Evolutionary conservation across 2,888 invertebrate genomes (phyloP), one percentile per base, ranked within the genome.

Genomic region (Apodemia duryi): DNA sequence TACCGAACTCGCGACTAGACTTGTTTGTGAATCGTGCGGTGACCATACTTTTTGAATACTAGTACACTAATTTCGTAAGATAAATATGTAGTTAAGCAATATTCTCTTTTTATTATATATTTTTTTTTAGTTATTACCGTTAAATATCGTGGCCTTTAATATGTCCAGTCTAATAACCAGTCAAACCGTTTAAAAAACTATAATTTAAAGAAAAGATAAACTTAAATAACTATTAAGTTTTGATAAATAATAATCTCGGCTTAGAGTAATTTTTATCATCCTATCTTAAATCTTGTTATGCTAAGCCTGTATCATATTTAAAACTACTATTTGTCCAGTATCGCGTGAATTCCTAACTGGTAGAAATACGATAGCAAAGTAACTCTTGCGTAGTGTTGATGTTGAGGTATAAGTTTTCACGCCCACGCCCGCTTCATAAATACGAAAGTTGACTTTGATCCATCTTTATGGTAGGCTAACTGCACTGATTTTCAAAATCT

Each of bases 401-500:
- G 52, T 10, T 29, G 9, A 28, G 52, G 52, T 54, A 54, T 54
- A 54, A 54, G 52, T 54, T 54, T 54, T 29, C 21, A 54, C 52
- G 52, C 52, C 52, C 21, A 54, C 52, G 6, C 29, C 28, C 28
- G 10, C 28, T 4, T 54, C 54, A 54, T 54, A 54, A 54, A 54
- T 54, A 54, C 29, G 54, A 54, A 29, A 54, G 54, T 54, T 54
- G 54, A 54, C 54, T 54, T 54, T 54, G 54, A 54, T 54, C 10
- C 54, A 54, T 54, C 54, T 54, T 28, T 54, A 54, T 29, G 28
- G 54, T 11, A 49, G 46, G 46, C 29, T 29, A 29, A 28, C 21
- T 29, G 54, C 28, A 28, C 54, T 54, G 54, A 29, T 54, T 28
- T 54, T 54, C 54, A 54, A 54, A 54, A 54, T 54, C 54, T 54